Conservation (phyloP, 1,140 invertebrate genomes). For the Andricus grossulariae region DNA sequence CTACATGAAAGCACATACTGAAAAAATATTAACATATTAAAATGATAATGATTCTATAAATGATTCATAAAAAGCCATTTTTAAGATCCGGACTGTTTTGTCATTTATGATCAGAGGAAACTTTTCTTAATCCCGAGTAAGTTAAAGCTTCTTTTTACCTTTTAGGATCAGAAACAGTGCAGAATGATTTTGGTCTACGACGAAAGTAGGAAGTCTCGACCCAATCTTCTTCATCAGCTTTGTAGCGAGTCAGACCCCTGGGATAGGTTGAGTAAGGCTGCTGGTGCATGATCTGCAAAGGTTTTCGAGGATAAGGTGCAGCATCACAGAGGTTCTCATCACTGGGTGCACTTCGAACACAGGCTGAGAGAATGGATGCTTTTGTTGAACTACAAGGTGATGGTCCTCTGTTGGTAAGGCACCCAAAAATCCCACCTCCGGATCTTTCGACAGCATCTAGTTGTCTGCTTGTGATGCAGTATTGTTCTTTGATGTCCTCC, state of each 20-base stretch:
- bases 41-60: no score
- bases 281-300: slow-evolving; percentile 68
- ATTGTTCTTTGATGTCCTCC: slow-evolving; percentile 92
- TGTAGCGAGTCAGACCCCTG: slow-evolving; percentile 77
- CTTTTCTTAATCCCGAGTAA: background rate
- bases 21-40: no score
- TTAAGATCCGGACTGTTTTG: no score
- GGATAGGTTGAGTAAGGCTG: slow-evolving; percentile 70
- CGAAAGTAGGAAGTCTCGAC: slow-evolving; percentile 86
- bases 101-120: background rate
- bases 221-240: slow-evolving; percentile 77
- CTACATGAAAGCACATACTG: no score
- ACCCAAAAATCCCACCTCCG: slow-evolving; percentile 87
- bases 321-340: slow-evolving; percentile 90
- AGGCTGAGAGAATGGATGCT: slow-evolving; percentile 88
- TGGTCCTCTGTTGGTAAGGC: slow-evolving; percentile 80
- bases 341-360: slow-evolving; percentile 88
- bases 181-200: slow-evolving; percentile 84
- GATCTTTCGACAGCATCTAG: slow-evolving; percentile 89
- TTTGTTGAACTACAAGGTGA: slow-evolving; percentile 77
- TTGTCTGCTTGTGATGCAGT: slow-evolving; percentile 94
- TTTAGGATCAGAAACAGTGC: slow-evolving; percentile 82
- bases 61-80: no score
- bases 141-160: slow-evolving; percentile 63
- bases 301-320: slow-evolving; percentile 83